Base-by-base conservation (phyloP, 2,113 vertebrate species). In the Platichthys flesus region DNA sequence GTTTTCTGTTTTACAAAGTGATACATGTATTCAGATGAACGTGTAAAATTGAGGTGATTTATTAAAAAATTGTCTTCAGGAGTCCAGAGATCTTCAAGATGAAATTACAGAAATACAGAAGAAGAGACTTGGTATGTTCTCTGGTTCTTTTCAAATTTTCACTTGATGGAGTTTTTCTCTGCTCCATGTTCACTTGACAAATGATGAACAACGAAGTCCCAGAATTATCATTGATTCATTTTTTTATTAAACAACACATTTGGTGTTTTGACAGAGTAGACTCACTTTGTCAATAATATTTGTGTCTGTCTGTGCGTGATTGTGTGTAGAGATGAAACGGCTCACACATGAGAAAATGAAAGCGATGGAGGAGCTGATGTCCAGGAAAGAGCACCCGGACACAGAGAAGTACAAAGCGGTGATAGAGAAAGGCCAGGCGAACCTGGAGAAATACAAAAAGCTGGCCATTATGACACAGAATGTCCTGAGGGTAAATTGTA, bases 391-490 rank as follows among this genome's bases (percentile, higher is more conserved):
- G 72, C 86, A 88, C 16, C 86, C 90, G 4, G 91, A 93, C 51
- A 72, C 83, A 40, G 90, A 87, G 74, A 91, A 85, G 86, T 91
- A 83, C 88, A 93, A 85, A 89, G 83, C 73, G 26, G 71, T 40
- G 0, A 8, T 93, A 72, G 85, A 93, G 81, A 93, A 92, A 86
- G 94, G 90, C 13, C 89, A 82, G 45, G 76, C 71, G 0, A 90
- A 93, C 79, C 68, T 94, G 45, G 87, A 93, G 81, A 94, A 92
- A 65, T 92, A 93, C 71, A 93, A 91, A 68, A 94, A 89, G 78
- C 90, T 94, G 79, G 75, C 79, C 2, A 58, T 90, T 52, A 91
- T 95, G 82, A 89, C 91, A 5, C 94, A 95, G 71, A 93, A 95
- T 26, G 91, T 95, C 31, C 85, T 95, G 9, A 88, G 93, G 93